phyloP scores from a whole-genome alignment of 2,113 vertebrate species.

The Neopipo cinnamomea region DNA sequence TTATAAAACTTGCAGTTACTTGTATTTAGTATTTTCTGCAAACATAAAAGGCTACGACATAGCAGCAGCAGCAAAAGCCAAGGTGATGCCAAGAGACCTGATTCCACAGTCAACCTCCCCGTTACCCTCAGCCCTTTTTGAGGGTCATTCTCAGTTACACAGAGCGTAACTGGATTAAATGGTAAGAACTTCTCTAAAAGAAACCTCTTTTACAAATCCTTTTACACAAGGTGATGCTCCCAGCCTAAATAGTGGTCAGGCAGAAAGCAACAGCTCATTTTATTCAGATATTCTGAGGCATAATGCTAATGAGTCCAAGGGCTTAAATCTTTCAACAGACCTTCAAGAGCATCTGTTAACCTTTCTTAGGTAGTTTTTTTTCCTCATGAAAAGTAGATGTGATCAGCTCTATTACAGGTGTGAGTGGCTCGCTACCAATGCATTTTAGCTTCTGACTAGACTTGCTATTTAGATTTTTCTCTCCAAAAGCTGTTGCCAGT shows the following conservation, averaged over 20 bases:
- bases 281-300: not conserved
- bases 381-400: not conserved
- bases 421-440: not conserved
- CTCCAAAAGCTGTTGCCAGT: not conserved
- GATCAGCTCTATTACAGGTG: not conserved
- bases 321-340: not conserved
- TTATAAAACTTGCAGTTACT: not conserved
- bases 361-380: not conserved
- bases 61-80: not conserved
- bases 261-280: not conserved
- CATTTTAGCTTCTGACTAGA: not conserved
- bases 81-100: not conserved
- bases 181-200: not conserved
- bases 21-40: not conserved
- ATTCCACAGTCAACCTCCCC: not conserved
- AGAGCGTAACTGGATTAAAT: not conserved
- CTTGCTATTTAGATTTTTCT: not conserved
- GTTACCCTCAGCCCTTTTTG: not conserved
- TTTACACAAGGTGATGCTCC: not conserved
- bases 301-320: not conserved
- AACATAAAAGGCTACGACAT: fast-evolving
- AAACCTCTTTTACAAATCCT: not conserved
- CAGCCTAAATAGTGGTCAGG: not conserved
- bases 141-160: not conserved
- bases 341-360: not conserved